Conservation (phyloP, 2,797 vertebrate genomes). For the Epinephelus coioides region DNA sequence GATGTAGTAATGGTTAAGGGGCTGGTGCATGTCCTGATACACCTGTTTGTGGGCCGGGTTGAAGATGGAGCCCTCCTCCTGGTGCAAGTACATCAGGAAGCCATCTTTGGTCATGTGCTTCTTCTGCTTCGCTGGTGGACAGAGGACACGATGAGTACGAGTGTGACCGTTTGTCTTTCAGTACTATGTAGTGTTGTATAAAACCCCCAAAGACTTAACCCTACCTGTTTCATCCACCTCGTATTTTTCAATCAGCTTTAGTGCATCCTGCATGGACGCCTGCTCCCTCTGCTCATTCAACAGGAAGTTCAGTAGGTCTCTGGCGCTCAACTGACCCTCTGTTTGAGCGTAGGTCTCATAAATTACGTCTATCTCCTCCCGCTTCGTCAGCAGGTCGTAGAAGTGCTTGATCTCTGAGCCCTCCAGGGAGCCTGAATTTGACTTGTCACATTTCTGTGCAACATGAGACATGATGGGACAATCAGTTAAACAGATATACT, state of each 20-base stretch:
- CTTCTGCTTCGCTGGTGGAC: constrained; percentile 87
- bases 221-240: constrained; percentile 90
- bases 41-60: constrained; percentile 87
- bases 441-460: constrained; percentile 92
- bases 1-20: constrained; percentile 94
- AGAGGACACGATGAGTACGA: neutral
- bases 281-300: constrained; percentile 86
- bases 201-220: constrained; percentile 5
- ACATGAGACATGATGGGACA: constrained; percentile 29
- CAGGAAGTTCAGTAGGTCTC: constrained; percentile 89
- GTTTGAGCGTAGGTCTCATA: constrained; percentile 82
- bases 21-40: constrained; percentile 96
- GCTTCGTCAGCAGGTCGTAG: constrained; percentile 91
- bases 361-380: constrained; percentile 90
- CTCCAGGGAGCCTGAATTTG: constrained; percentile 91
- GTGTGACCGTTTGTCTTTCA: neutral
- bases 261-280: constrained; percentile 77
- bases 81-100: constrained; percentile 93
- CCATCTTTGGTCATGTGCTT: constrained; percentile 93
- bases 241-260: constrained; percentile 91
- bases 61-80: constrained; percentile 88
- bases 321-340: constrained; percentile 84
- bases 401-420: constrained; percentile 93
- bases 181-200: neutral
- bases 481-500: neutral